phyloP scores from a whole-genome alignment of 2,797 vertebrate species.

The Dendrocincla fuliginosa region DNA sequence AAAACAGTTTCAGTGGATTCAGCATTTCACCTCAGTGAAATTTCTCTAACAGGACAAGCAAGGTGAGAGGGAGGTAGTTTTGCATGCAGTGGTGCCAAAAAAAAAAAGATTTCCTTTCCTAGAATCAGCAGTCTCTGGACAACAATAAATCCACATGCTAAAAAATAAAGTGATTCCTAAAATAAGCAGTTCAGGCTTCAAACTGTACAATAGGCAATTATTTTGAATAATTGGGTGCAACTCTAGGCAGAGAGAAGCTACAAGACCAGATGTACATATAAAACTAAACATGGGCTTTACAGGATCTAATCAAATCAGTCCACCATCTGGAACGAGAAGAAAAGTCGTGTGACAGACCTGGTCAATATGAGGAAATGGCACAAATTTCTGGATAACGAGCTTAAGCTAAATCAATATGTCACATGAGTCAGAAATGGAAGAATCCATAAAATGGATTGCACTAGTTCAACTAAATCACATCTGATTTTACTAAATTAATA shows the following conservation, averaged over 20 bases:
- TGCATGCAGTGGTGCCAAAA: neutral
- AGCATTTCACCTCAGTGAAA: neutral
- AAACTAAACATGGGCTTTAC: slow-evolving; percentile 11
- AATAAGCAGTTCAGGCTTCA: neutral
- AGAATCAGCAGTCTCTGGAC: neutral
- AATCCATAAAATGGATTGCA: neutral
- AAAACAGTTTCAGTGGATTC: neutral
- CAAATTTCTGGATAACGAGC: neutral
- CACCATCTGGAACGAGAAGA: slow-evolving; percentile 24
- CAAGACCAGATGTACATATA: slow-evolving; percentile 39
- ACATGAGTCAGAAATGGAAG: neutral
- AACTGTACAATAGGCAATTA: neutral
- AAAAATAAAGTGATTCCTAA: slow-evolving; percentile 32
- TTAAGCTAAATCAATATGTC: neutral
- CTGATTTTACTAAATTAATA: neutral
- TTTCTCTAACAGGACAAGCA: neutral
- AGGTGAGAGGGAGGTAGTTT: neutral
- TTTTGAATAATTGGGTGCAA: slow-evolving; percentile 50
- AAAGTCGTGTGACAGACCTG: neutral
- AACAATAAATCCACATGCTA: slow-evolving; percentile 12
- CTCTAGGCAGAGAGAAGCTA: slow-evolving; percentile 29
- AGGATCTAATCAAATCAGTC: slow-evolving; percentile 42
- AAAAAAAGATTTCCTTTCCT: neutral
- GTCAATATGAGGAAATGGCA: neutral
- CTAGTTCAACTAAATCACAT: neutral